These are phyloP conservation scores for Aphaenogaster ashmeadi DNA, from an alignment of 1,140 invertebrate genomes.

Conservation along the genomic window DNA sequence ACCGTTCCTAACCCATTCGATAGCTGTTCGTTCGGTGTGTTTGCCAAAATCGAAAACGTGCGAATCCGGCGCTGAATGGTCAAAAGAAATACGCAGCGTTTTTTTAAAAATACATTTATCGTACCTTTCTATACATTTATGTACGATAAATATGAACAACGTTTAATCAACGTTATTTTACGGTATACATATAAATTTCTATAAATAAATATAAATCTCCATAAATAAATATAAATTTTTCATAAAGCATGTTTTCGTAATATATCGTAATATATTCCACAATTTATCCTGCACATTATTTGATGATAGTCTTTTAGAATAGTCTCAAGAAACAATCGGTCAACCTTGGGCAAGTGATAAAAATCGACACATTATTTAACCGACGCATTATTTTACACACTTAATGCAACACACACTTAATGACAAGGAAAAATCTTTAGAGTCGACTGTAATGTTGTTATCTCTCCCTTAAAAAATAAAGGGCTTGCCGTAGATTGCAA, in stretches of 20 bases:
- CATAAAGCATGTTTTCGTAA: neutral
- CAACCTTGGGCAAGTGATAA: neutral
- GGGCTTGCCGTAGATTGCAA: neutral
- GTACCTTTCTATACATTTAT: neutral
- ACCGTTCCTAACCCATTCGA: too few species aligned
- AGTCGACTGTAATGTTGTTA: too few species aligned
- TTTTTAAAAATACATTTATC: constrained; percentile 12
- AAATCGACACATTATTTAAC: neutral
- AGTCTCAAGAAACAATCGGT: neutral
- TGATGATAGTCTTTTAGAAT: neutral
- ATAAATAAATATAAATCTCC: neutral
- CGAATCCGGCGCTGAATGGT: neutral
- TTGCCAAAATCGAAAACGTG: neutral
- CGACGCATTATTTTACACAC: neutral
- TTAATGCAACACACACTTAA: neutral
- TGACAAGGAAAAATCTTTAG: neutral
- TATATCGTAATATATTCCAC: too few species aligned
- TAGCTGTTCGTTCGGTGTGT: too few species aligned
- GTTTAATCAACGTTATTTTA: neutral
- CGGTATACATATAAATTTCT: neutral
- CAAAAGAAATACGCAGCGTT: neutral
- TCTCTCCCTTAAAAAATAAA: constrained; percentile 16
- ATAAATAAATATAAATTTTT: constrained; percentile 39
- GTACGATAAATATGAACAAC: neutral
- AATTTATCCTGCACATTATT: neutral